phyloP scores from a whole-genome alignment of 2,797 vertebrate genomes.

The Scolopax bukidnonensis region DNA sequence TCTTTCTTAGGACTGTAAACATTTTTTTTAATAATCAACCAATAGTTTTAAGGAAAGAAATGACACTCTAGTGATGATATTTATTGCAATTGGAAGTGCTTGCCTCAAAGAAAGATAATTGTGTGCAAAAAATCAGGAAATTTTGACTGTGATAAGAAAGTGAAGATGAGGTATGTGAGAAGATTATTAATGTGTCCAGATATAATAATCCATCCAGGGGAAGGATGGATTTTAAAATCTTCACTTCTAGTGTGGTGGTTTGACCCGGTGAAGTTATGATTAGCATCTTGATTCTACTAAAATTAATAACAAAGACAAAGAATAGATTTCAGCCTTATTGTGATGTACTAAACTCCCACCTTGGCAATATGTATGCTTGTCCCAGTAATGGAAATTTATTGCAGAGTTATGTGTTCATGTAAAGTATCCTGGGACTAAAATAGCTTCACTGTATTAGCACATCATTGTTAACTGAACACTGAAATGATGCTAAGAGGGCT shows the following conservation, averaged over 20 bases:
- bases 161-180: neutral
- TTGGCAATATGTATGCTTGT: neutral
- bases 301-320: neutral
- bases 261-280: neutral
- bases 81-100: neutral
- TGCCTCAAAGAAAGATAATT: neutral
- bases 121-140: rapidly evolving
- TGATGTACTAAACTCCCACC: neutral
- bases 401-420: neutral
- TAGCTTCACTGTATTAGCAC: neutral
- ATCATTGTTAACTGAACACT: neutral
- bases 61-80: neutral
- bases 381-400: neutral
- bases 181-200: neutral
- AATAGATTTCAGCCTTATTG: neutral
- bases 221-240: neutral
- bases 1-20: neutral
- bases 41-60: neutral
- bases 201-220: neutral
- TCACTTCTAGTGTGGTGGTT: neutral
- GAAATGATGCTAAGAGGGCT: neutral
- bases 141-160: neutral
- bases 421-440: neutral
- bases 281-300: neutral
- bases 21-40: neutral